Base-by-base conservation (phyloP, 2,113 vertebrate species). In the Phoenicopterus ruber region DNA sequence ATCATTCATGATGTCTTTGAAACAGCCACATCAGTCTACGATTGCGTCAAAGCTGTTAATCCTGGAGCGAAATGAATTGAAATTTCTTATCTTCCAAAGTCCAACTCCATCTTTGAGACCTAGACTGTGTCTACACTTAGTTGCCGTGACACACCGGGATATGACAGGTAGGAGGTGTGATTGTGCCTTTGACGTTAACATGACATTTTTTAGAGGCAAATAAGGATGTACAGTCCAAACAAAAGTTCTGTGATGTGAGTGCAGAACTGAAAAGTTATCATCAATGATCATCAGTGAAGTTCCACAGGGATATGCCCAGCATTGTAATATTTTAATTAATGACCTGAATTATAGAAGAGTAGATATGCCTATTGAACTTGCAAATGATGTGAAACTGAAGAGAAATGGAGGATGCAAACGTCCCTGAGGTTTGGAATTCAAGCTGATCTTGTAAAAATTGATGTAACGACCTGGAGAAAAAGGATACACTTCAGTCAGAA, bases 91-190 rank as follows among this genome's bases (percentile, higher is more conserved):
- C 21, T 79, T 67, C 28, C 31, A 20, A 34, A 73, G 40, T 6
- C 10, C 12, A 3, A 49, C 26, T 28, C 21, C 78, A 4, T 10
- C 0, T 10, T 17, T 57, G 44, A 71, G 13, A 72, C 20, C 25
- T 54, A 22, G 17, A 17, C 9, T 46, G 5, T 44, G 44, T 18
- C 54, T 79, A 19, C 1, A 10, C 4, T 63, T 38, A 85, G 7
- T 13, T 0, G 2, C 22, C 4, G 1, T 31, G 62, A 34, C 38
- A 46, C 11, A 20, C 19, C 1, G 2, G 13, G 16, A 32, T 61
- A 50, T 28, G 61, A 38, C 40, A 76, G 25, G 5, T 29, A 20
- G 21, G 25, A 66, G n/a, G 13, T 67, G 26, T 42, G 19, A 12
- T 16, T 65, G 26, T 54, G 31, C 49, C 18, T 88, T 52, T 65